A percentile compares a stretch with the other conserved stretches of the same genome.
phyloP scores from a whole-genome alignment of 1,140 invertebrate species.

The Himalopsyche phryganea region DNA sequence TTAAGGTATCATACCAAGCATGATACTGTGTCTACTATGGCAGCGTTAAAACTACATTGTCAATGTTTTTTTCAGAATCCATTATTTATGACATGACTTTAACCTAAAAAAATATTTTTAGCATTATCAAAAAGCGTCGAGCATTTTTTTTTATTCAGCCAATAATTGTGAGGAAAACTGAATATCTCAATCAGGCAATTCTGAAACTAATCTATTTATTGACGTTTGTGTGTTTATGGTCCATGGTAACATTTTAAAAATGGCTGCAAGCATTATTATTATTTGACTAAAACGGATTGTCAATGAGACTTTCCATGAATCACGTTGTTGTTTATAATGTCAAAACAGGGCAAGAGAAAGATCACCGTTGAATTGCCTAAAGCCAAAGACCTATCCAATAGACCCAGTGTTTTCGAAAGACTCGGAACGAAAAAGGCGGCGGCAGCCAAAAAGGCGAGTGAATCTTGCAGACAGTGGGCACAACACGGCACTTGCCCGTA shows the following conservation, averaged over 20 bases:
- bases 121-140: no score
- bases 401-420: conserved; percentile 76
- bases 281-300: conserved; percentile 16
- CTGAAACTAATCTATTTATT: no score
- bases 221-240: no score
- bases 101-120: no score
- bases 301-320: conserved; percentile 30
- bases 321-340: conserved; percentile 53
- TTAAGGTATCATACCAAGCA: no score
- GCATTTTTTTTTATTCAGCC: no score
- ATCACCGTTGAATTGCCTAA: conserved; percentile 71
- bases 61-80: no score
- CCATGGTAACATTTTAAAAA: conserved; percentile 5
- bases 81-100: no score
- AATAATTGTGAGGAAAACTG: no score
- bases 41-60: no score
- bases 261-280: conserved; percentile 15
- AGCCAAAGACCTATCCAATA: conserved; percentile 61
- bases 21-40: no score
- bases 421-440: conserved; percentile 69
- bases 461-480: conserved; percentile 72
- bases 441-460: conserved; percentile 51
- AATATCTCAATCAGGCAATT: no score
- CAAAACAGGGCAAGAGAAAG: conserved; percentile 74
- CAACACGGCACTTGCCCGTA: conserved; percentile 70